phyloP scores from a whole-genome alignment of 2,797 vertebrate species.

The Linurgus olivaceus region DNA sequence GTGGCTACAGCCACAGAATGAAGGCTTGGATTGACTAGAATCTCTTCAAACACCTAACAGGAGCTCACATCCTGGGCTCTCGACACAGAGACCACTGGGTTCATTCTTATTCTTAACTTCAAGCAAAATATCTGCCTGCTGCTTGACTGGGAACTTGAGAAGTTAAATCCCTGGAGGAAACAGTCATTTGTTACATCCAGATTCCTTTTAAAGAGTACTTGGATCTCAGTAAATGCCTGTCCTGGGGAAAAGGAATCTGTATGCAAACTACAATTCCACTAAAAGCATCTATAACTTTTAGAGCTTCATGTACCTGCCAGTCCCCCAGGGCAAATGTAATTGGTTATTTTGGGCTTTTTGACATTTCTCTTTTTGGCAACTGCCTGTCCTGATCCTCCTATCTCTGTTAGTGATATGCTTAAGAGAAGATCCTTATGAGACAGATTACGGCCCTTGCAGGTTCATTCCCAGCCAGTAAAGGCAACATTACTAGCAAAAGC shows the following conservation, averaged over 20 bases:
- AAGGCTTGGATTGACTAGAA: neutral
- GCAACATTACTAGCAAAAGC: neutral
- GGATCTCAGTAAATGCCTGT: neutral
- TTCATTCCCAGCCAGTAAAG: conserved; percentile 4
- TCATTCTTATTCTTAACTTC: neutral
- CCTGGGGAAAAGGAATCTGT: conserved; percentile 18
- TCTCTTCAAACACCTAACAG: neutral
- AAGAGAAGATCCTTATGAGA: conserved; percentile 3
- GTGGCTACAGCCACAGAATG: neutral
- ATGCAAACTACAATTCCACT: conserved; percentile 1
- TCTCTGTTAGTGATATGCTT: neutral
- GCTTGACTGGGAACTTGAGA: neutral
- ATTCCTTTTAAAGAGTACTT: neutral
- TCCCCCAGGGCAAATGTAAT: neutral
- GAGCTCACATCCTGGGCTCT: neutral
- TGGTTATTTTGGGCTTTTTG: conserved; percentile 1
- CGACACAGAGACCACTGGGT: neutral
- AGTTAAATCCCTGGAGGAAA: neutral
- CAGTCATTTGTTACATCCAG: neutral
- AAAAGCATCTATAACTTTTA: conserved; percentile 1
- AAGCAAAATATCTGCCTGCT: neutral
- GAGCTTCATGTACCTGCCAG: conserved; percentile 12
- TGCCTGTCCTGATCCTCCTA: neutral
- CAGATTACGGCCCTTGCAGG: neutral
- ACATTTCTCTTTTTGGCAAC: neutral